A percentile compares a stretch with the other conserved stretches of the same genome.
Conservation (phyloP, 1,140 invertebrate species). For the Zaprionus kolodkinae region DNA sequence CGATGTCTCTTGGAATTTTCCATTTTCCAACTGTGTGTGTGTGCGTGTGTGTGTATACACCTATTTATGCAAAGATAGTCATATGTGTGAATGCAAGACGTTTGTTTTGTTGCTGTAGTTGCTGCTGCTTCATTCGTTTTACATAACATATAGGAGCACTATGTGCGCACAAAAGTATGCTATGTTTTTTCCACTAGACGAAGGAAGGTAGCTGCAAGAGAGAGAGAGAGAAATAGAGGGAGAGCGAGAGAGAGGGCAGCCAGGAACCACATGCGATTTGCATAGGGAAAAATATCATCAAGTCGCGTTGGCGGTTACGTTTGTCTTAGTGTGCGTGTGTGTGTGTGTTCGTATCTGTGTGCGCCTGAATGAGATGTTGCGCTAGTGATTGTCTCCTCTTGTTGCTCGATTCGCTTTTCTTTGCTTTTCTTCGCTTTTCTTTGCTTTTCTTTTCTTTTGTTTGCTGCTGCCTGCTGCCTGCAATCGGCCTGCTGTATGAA, state of each 20-base stretch:
- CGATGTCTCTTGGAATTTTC: constrained; percentile 59
- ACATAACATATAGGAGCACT: constrained; percentile 27
- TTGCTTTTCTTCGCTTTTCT: constrained; percentile 65
- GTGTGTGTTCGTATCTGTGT: constrained; percentile 23
- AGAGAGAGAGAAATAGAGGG: too few relatives aligned
- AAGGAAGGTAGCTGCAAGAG: too few relatives aligned
- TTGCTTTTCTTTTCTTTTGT: constrained; percentile 47
- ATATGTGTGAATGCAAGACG: constrained; percentile 16
- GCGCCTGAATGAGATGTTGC: constrained; percentile 70
- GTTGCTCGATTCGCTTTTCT: constrained; percentile 62
- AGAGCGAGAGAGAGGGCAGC: background rate
- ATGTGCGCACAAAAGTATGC: background rate
- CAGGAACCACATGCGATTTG: constrained; percentile 68
- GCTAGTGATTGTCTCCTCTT: constrained; percentile 67
- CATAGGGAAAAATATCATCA: constrained; percentile 68
- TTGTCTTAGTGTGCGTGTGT: constrained; percentile 17
- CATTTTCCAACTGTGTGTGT: constrained; percentile 46
- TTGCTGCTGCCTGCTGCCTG: constrained; percentile 10
- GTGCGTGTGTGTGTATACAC: constrained; percentile 18
- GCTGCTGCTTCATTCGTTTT: constrained; percentile 55
- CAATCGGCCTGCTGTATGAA: constrained; percentile 20
- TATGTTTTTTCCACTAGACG: too few relatives aligned
- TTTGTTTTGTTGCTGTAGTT: constrained; percentile 32
- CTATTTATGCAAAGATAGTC: background rate
- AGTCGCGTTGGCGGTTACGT: constrained; percentile 45